phyloP scores from a whole-genome alignment of 2,888 invertebrate genomes.

The Drosophila flavopinicola region DNA sequence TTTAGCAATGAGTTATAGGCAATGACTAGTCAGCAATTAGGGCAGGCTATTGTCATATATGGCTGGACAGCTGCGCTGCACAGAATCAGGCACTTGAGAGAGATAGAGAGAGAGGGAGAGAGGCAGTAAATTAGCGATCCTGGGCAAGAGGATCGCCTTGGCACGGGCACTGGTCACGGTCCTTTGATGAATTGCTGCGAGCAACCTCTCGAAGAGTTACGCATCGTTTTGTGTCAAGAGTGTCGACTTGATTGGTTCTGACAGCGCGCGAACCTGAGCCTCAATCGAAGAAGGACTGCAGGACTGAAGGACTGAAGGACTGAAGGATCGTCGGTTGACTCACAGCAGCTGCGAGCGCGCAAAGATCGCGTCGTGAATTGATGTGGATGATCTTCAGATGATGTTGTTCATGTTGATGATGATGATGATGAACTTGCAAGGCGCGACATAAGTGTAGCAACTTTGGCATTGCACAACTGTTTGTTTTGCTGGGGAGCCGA shows the following conservation, averaged over 20 bases:
- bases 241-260: slow-evolving; percentile 80
- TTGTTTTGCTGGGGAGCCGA: slow-evolving; percentile 63
- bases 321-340: slow-evolving; percentile 51
- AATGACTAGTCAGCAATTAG: slow-evolving; percentile 76
- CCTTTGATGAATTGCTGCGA: slow-evolving; percentile 66
- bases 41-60: slow-evolving; percentile 55
- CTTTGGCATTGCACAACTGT: slow-evolving; percentile 52
- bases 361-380: slow-evolving; percentile 54
- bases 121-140: slow-evolving; percentile 65
- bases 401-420: slow-evolving; percentile 34
- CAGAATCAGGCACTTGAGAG: slow-evolving; percentile 14
- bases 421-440: slow-evolving; percentile 62
- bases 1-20: slow-evolving; percentile 29
- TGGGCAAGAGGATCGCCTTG: slow-evolving; percentile 21
- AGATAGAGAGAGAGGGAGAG: background rate
- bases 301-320: slow-evolving; percentile 44
- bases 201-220: slow-evolving; percentile 75
- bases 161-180: slow-evolving; percentile 65
- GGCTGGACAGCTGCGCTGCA: slow-evolving; percentile 52
- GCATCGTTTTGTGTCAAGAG: slow-evolving; percentile 77
- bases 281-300: slow-evolving; percentile 41
- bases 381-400: slow-evolving; percentile 57
- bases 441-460: slow-evolving; percentile 76
- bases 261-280: slow-evolving; percentile 72
- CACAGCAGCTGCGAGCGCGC: slow-evolving; percentile 60